Evolutionary conservation across 2,888 invertebrate species (phyloP).

Genomic region (Sphaeridia pumilis): DNA sequence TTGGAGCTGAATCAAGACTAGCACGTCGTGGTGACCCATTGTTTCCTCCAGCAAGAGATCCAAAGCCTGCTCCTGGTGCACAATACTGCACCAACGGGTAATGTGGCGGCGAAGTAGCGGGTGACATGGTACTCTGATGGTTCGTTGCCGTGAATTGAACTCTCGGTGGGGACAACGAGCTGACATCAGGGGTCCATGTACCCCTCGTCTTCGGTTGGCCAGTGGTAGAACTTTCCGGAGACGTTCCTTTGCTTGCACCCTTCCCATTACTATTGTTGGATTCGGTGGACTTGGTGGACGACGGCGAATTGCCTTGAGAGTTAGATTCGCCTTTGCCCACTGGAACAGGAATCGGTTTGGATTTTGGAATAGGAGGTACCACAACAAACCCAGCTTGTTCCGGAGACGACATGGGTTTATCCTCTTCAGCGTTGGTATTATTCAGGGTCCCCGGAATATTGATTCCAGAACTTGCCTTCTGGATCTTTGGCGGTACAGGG

Average conservation of each 20-base stretch:
- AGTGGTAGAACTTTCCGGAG: slow-evolving; percentile 2
- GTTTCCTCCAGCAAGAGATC: slow-evolving; percentile 11
- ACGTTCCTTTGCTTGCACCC: slow-evolving; percentile 1
- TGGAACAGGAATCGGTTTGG: slow-evolving; percentile 36
- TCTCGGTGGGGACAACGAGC: slow-evolving; percentile 83
- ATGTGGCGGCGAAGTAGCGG: slow-evolving; percentile 35
- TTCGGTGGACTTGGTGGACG: slow-evolving; percentile 11
- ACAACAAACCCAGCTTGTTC: slow-evolving; percentile 36
- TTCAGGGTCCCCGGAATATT: slow-evolving; percentile 10
- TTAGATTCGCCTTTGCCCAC: slow-evolving; percentile 34
- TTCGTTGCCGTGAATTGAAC: slow-evolving; percentile 45
- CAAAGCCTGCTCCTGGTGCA: slow-evolving; percentile 19
- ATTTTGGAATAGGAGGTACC: slow-evolving; percentile 35
- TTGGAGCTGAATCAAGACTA: slow-evolving; percentile 31
- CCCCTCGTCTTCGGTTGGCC: slow-evolving; percentile 15
- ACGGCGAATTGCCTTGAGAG: slow-evolving; percentile 33
- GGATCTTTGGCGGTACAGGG: slow-evolving; percentile 25
- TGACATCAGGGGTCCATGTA: slow-evolving; percentile 57
- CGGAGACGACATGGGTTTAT: slow-evolving; percentile 33
- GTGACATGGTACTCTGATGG: slow-evolving; percentile 31
- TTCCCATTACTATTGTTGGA: slow-evolving; percentile 8
- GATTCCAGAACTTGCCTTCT: slow-evolving; percentile 15
- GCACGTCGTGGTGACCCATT: slow-evolving; percentile 27
- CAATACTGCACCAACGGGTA: slow-evolving; percentile 35
- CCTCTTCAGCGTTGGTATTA: slow-evolving; percentile 21